These are phyloP conservation scores for Esox niger DNA, from an alignment of 2,113 vertebrate genomes.

Conservation along the genomic window DNA sequence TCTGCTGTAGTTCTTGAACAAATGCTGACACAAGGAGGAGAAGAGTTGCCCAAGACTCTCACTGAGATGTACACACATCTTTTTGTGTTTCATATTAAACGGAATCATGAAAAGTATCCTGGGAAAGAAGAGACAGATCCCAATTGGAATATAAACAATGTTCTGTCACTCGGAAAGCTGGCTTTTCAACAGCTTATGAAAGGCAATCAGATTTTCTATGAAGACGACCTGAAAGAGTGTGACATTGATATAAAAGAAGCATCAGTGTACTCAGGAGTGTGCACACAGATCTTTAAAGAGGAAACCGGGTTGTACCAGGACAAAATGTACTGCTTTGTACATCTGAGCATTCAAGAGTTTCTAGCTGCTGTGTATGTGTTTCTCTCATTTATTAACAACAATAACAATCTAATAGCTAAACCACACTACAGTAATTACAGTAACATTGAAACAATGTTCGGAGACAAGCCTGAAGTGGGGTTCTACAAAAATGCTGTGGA, in stretches of 20 bases:
- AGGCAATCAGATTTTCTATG: too few relatives aligned
- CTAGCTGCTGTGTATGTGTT: not conserved
- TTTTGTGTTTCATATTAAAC: slow-evolving; percentile 1
- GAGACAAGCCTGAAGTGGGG: not conserved
- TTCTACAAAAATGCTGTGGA: not conserved
- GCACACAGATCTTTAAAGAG: too few relatives aligned
- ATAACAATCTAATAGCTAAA: not conserved
- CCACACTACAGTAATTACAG: not conserved
- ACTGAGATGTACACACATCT: slow-evolving; percentile 44
- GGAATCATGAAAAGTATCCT: slow-evolving; percentile 10
- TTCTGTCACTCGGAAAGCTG: too few relatives aligned
- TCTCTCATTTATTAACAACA: not conserved
- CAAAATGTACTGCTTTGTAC: too few relatives aligned
- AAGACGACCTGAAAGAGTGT: too few relatives aligned
- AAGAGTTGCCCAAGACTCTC: slow-evolving; percentile 31
- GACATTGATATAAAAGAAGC: too few relatives aligned
- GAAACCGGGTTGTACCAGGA: too few relatives aligned
- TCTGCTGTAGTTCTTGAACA: slow-evolving; percentile 10
- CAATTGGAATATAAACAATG: too few relatives aligned
- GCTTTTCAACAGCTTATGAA: too few relatives aligned
- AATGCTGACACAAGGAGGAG: fast-evolving
- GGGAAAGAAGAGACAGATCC: too few relatives aligned
- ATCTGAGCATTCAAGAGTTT: too few relatives aligned
- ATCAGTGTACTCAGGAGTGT: too few relatives aligned
- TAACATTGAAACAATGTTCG: not conserved